Evolutionary conservation across 1,140 invertebrate genomes (phyloP), one percentile per base, ranked within the genome.

Genomic region (Chlorops oryzae): DNA sequence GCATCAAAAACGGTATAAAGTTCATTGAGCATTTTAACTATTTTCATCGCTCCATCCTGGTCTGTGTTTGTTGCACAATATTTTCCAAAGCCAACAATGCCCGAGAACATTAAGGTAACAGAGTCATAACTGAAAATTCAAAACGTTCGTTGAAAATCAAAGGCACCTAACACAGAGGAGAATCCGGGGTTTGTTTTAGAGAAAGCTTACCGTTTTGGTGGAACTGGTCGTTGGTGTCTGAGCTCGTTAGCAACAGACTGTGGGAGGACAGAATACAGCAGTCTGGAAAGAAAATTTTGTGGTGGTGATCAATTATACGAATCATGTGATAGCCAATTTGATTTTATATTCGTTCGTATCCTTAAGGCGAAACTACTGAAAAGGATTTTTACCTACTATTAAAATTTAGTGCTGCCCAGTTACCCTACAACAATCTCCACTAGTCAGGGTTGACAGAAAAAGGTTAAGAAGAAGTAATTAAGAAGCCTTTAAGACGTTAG

Each of bases 241-340:
- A 97, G 77, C 64, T 96, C 92, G 57, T 86, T 95, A 3, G 94
- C 94, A 22, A 96, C 93, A 39, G 87, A 89, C 53, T 91, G 86
- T 17, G 94, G 94, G 42, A 97, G 75, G 17, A 96, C 92, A 0
- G 94, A 96, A 73, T 96, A 97, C 27, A 97, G 80, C 40, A 96
- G 78, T 66, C 90, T 94, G 52, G 18, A 53, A 43, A 38, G 32
- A 43, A 45, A 15, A 34, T 45, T 45, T 21, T 24, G 32, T 25
- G 27, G 27, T 50, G 27, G 6, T 43, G 5, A 15, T 20, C 13
- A 7, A 23, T 38, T 28, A 50, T 43, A 15, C 37, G 24, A 3
- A 39, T 42, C 27, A 23, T n/a, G n/a, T n/a, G n/a, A n/a, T n/a
- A n/a, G n/a, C n/a, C n/a, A n/a, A n/a, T n/a, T n/a, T n/a, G n/a